Base-by-base conservation (phyloP, 2,888 invertebrate species). In the Sarcophaga carnaria region DNA sequence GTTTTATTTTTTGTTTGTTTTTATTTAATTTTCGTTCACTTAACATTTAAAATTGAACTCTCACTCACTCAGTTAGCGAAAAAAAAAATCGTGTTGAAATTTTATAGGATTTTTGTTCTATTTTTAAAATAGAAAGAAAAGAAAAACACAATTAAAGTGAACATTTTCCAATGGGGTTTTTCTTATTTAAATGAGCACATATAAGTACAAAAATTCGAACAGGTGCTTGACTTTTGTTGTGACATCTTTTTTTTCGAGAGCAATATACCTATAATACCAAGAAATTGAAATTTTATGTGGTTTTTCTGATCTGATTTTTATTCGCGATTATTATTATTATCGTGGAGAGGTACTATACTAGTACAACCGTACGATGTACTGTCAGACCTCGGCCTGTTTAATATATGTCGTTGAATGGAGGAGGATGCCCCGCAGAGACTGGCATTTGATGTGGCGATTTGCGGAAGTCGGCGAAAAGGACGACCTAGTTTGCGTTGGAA, bases 1-100 rank as follows among this genome's bases (percentile, higher is more conserved):
- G 5, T 47, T 80, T 67, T 63, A 5, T 45, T 54, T 64, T 27
- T 27, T 27, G 0, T 54, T 64, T 63, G 47, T 64, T 47, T 66
- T 69, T 62, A 0, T 37, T 37, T 37, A 37, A 37, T 37, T 77
- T 20, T 64, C 70, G 63, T 49, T 60, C 64, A 49, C 67, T 80
- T 83, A 81, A 71, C 83, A 87, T 87, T 84, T 79, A 83, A 87
- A 84, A 81, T 79, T 84, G 84, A 87, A 83, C 80, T 83, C 62
- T 76, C 6, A 37, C 37, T 37, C 37, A 6, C 6, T 1, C 6
- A 37, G 27, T 27, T 0, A 59, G 71, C 54, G n/a, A 76, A 80
- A 76, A 80, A 76, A 80, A 70, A 37, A 62, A 70, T 37, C 37
- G 45, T 75, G 69, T 75, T 67, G 70, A 78, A 75, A 71, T 74